phyloP scores from a whole-genome alignment of 2,797 vertebrate genomes.

The Acanthiza pusilla region DNA sequence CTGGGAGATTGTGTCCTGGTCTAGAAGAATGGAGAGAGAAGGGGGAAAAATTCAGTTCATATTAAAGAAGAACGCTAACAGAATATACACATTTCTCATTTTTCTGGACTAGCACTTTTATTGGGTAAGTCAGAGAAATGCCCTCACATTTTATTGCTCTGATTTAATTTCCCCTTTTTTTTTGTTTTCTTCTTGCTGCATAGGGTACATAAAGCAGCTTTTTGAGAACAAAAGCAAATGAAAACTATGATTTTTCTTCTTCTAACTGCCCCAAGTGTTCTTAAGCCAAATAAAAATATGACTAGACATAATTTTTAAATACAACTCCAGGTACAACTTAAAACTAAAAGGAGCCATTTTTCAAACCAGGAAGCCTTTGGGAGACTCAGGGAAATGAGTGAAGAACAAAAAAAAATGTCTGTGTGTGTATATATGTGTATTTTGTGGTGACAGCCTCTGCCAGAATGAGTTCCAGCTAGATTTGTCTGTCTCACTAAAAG shows the following conservation, averaged over 20 bases:
- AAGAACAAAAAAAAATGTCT: background rate
- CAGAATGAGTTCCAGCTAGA: background rate
- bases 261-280: background rate
- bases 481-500: background rate
- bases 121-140: background rate
- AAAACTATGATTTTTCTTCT: conserved; percentile 32
- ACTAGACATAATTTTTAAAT: conserved; percentile 1
- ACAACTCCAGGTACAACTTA: background rate
- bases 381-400: background rate
- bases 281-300: conserved; percentile 20
- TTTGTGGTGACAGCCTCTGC: background rate
- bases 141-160: conserved; percentile 26
- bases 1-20: background rate
- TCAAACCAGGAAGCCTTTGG: background rate
- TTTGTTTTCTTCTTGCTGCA: background rate
- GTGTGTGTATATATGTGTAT: background rate
- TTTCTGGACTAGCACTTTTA: conserved; percentile 36
- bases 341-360: background rate
- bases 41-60: rapidly evolving
- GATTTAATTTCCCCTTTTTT: conserved; percentile 6
- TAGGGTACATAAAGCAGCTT: conserved; percentile 15
- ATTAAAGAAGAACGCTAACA: background rate
- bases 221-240: conserved; percentile 35
- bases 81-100: background rate
- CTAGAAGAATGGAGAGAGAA: background rate